Conservation (phyloP, 37 sponge, comb jelly and placozoan species). For the Ephydatia muelleri region DNA sequence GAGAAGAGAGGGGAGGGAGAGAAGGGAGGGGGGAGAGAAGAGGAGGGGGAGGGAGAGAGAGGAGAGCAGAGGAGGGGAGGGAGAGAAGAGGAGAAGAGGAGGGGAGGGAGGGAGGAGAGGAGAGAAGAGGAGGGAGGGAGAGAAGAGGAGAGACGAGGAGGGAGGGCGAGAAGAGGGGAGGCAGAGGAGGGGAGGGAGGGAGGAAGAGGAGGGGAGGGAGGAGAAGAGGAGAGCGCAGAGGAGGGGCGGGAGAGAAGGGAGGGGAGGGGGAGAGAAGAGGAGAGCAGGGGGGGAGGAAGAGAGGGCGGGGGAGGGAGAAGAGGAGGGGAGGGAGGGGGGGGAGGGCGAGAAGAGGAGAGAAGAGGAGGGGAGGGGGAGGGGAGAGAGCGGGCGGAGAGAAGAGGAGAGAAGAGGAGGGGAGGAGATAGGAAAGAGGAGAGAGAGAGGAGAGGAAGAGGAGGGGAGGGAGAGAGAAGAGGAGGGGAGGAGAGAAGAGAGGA, state of each 20-base stretch:
- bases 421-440: not conserved
- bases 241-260: too few species aligned
- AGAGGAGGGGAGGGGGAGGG: not conserved
- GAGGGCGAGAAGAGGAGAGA: not conserved
- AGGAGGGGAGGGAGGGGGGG: not conserved
- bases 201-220: too few species aligned
- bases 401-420: not conserved
- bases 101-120: not conserved
- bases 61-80: not conserved
- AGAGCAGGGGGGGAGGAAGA: conserved; percentile 7
- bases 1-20: conserved; percentile 10
- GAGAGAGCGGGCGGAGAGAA: not conserved
- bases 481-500: too few species aligned
- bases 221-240: too few species aligned
- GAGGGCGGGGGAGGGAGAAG: not conserved
- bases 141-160: not conserved
- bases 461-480: not conserved
- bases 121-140: not conserved
- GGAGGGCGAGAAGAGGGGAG: not conserved
- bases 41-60: conserved; percentile 15
- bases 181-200: conserved; percentile 7
- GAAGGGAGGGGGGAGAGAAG: not conserved
- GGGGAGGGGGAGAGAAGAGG: not conserved
- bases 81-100: not conserved
- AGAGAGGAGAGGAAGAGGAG: not conserved